Conservation (phyloP, 2,888 invertebrate genomes). For the Unio pictorum region DNA sequence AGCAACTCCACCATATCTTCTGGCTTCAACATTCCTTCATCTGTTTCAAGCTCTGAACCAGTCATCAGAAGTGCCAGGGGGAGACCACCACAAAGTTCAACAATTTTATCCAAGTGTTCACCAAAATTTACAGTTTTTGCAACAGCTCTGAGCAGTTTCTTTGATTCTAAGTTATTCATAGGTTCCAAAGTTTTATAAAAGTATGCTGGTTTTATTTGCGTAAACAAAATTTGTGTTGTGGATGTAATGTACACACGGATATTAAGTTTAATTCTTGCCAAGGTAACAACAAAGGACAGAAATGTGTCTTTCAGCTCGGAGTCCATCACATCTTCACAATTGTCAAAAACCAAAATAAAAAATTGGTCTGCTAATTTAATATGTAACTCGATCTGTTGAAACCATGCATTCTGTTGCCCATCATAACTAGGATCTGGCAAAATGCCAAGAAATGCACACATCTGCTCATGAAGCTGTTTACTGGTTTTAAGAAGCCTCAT, state of each 20-base stretch:
- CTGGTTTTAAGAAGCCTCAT: too few species aligned
- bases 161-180: constrained; percentile 9
- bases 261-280: constrained; percentile 1
- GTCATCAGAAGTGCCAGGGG: constrained; percentile 26
- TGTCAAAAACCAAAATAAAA: constrained; percentile 22
- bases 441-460: too few species aligned
- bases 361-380: constrained; percentile 2
- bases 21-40: constrained; percentile 12
- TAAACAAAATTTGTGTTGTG: constrained; percentile 3
- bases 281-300: constrained; percentile 4
- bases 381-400: background rate
- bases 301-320: constrained; percentile 6
- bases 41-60: constrained; percentile 21
- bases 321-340: constrained; percentile 26
- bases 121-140: constrained; percentile 17
- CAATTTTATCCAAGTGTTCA: constrained; percentile 16
- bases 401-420: too few species aligned
- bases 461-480: too few species aligned
- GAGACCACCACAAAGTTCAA: constrained; percentile 21
- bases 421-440: too few species aligned
- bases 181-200: constrained; percentile 5
- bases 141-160: constrained; percentile 10
- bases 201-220: background rate
- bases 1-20: constrained; percentile 23
- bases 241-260: constrained; percentile 22